phyloP scores from a whole-genome alignment of 2,888 invertebrate genomes.

The Acleris literana region DNA sequence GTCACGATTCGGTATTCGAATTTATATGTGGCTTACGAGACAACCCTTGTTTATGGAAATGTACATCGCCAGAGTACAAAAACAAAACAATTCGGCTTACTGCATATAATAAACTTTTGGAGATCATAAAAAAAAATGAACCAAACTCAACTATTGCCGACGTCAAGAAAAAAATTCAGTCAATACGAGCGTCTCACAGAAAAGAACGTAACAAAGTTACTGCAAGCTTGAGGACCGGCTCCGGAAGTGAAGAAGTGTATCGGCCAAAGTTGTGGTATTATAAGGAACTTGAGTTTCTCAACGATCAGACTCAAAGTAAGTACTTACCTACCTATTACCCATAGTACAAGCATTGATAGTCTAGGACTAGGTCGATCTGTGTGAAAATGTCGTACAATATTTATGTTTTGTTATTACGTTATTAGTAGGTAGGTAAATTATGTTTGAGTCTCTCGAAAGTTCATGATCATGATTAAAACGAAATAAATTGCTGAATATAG shows the following conservation, averaged over 20 bases:
- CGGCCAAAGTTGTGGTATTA: slow-evolving; percentile 9
- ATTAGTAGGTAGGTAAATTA: slow-evolving; percentile 9
- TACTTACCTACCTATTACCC: slow-evolving; percentile 9
- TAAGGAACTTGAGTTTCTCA: slow-evolving; percentile 11
- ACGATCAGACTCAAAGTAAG: slow-evolving; percentile 6
- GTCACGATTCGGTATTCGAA: slow-evolving; percentile 5
- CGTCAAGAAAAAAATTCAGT: slow-evolving; percentile 8
- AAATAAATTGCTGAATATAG: slow-evolving; percentile 14
- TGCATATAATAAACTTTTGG: slow-evolving; percentile 8
- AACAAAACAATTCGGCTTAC: slow-evolving; percentile 2
- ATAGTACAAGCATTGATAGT: slow-evolving; percentile 13
- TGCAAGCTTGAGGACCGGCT: slow-evolving; percentile 8
- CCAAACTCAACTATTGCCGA: slow-evolving; percentile 4
- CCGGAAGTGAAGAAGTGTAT: slow-evolving; percentile 4
- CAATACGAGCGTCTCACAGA: slow-evolving; percentile 4
- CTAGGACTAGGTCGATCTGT: slow-evolving; percentile 15
- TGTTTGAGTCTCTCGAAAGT: slow-evolving; percentile 16
- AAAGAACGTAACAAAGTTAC: slow-evolving; percentile 6
- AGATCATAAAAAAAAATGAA: slow-evolving; percentile 3
- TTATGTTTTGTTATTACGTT: slow-evolving; percentile 9
- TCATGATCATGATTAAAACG: slow-evolving; percentile 11
- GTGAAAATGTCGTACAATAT: slow-evolving; percentile 11
- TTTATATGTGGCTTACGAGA: slow-evolving; percentile 7
- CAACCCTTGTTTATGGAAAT: slow-evolving; percentile 2
- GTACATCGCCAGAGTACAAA: slow-evolving; percentile 1